Evolutionary conservation across 30 jellyfish, hydroid and myxozoan genomes (phyloP), one percentile per base, ranked within the genome.

Genomic region (Morbakka virulenta): DNA sequence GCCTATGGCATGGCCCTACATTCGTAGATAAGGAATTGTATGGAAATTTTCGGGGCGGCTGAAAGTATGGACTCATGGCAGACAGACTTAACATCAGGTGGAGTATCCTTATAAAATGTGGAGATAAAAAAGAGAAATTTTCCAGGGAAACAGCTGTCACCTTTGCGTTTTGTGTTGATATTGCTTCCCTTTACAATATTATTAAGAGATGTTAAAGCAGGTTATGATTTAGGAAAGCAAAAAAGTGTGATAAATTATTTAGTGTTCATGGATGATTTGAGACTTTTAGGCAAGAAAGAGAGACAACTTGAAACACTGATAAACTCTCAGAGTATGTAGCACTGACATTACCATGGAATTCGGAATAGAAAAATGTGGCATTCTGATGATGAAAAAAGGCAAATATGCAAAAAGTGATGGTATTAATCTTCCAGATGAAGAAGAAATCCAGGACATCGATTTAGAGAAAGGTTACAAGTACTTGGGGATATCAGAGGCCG

Each of bases 341-440:
- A 20, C 76, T 35, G 83, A 71, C 50, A 47, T 35, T 33, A 34
- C 28, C 24, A n/a, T n/a, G n/a, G n/a, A n/a, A n/a, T n/a, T n/a
- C n/a, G n/a, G n/a, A n/a, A n/a, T n/a, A n/a, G n/a, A n/a, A n/a
- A n/a, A n/a, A n/a, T n/a, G n/a, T n/a, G n/a, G n/a, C n/a, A n/a
- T n/a, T n/a, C n/a, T n/a, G n/a, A n/a, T n/a, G n/a, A n/a, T n/a
- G n/a, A n/a, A n/a, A n/a, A n/a, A n/a, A n/a, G n/a, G n/a, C n/a
- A 35, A 50, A 71, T 23, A 71, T 71, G 83, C 76, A 71, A 71
- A 49, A 50, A 71, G 83, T 1, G 77, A 71, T 24, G 51, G 77
- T 24, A 4, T 47, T 26, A 49, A 71, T 13, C 76, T 71, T 41
- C 83, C 83, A 35, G 29, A 32, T 47, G 83, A 49, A 27, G 22